These are phyloP conservation scores for Halesus radiatus DNA, from an alignment of 1,140 invertebrate species.

Conservation along the genomic window DNA sequence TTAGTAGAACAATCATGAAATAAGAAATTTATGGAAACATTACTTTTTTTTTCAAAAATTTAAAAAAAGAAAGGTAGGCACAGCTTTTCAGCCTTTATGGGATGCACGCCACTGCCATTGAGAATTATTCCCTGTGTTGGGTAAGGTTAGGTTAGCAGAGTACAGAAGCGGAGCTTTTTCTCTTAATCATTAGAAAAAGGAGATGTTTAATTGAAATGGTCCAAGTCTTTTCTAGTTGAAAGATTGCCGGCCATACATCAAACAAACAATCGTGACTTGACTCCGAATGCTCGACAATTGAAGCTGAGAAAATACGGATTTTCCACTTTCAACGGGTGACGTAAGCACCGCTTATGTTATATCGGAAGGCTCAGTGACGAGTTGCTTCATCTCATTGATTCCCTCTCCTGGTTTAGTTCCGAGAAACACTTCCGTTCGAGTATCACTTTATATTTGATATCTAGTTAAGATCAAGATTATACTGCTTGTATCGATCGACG, in stretches of 20 bases:
- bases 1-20: too few relatives aligned
- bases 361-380: background rate
- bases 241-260: conserved; percentile 29
- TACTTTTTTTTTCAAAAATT: too few relatives aligned
- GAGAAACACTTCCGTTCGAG: background rate
- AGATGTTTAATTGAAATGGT: conserved; percentile 36
- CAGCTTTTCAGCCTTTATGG: too few relatives aligned
- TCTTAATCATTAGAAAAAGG: conserved; percentile 29
- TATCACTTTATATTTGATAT: too few relatives aligned
- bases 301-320: background rate
- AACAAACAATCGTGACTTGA: conserved; percentile 24
- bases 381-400: conserved; percentile 11
- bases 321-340: background rate
- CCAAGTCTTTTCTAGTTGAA: conserved; percentile 15
- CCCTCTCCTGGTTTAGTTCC: conserved; percentile 5
- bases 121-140: too few relatives aligned
- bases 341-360: conserved; percentile 13
- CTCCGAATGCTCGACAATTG: conserved; percentile 19
- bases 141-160: too few relatives aligned
- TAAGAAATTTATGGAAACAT: too few relatives aligned
- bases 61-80: too few relatives aligned
- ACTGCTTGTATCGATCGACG: too few relatives aligned
- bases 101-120: too few relatives aligned
- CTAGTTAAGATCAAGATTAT: too few relatives aligned
- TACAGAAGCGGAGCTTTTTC: background rate